Base-by-base conservation (phyloP, 2,113 vertebrate species). In the Protobothrops flavoviridis region DNA sequence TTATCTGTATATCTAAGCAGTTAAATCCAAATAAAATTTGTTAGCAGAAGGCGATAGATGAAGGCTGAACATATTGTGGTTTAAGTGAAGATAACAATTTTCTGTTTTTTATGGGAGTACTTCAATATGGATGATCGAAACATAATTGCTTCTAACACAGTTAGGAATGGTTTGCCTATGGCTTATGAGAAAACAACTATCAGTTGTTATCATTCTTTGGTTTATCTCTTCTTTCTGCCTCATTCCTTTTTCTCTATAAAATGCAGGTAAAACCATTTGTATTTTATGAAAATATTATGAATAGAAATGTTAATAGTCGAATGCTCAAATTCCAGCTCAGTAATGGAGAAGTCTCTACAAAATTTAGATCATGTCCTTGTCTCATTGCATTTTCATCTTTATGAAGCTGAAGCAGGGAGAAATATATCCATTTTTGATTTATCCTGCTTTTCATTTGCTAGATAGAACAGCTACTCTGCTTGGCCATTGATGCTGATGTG, bases 51-150 rank as follows among this genome's bases (percentile, higher is more conserved):
- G 85, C 8, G 89, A 94, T 93, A 87, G 87, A 90, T 11, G 88
- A 90, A 92, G 90, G 95, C 95, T 95, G 95, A 56, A 95, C 94
- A 96, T 91, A 92, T 52, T 95, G 26, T 90, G 48, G 69, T 96
- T 95, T 94, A 95, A 96, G 93, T 93, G 96, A 95, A 96, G 95
- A 95, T 92, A 92, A 88, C 45, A 87, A 53, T 1, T 95, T 93
- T 95, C 93, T 94, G 93, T 92, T 95, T 95, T 95, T 95, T 93
- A 29, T n/a, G 39, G 89, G 74, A 92, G 86, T 93, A 93, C 91
- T 94, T 94, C 64, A 94, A 90, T 8, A 0, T 69, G 91, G 94
- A 87, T 97, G 92, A 94, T 52, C 88, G 48, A 92, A 97, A 91
- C 94, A 85, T 81, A 96, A 96, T 94, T 96, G 96, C 12, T 15